These are phyloP conservation scores for Gallinago undulata DNA, from an alignment of 2,113 vertebrate species.

Conservation along the genomic window DNA sequence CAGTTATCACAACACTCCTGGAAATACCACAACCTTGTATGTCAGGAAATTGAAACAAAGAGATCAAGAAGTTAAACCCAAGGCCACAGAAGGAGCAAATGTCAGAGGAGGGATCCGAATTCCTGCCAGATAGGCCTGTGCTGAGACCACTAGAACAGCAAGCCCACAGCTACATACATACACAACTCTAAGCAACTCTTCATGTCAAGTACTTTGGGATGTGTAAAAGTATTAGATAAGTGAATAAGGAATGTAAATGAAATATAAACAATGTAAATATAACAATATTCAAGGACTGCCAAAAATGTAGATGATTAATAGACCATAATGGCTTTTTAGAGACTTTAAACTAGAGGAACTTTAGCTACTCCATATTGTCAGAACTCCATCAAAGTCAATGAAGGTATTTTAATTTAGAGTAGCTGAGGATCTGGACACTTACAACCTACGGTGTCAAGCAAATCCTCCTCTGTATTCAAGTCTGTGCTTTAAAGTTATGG, in stretches of 20 bases:
- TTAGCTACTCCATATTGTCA: background rate
- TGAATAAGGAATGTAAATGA: conserved; percentile 52
- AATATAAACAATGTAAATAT: conserved; percentile 56
- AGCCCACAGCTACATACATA: conserved; percentile 54
- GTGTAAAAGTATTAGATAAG: conserved; percentile 33
- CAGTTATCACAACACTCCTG: conserved; percentile 52
- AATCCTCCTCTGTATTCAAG: background rate
- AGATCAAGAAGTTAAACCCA: conserved; percentile 45
- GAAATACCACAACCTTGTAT: background rate
- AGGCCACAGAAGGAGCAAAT: conserved; percentile 62
- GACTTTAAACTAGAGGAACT: background rate
- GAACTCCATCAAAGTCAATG: background rate
- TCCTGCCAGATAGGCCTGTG: conserved; percentile 56
- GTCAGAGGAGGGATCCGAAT: conserved; percentile 44
- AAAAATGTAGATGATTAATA: conserved; percentile 60
- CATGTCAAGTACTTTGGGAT: conserved; percentile 48
- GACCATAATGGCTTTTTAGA: conserved; percentile 66
- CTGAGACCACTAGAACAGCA: conserved; percentile 64
- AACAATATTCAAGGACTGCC: conserved; percentile 51
- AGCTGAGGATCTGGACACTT: background rate
- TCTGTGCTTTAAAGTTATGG: background rate
- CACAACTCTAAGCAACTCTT: conserved; percentile 48
- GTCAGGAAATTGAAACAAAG: background rate
- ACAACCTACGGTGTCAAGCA: background rate
- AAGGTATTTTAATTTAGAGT: conserved; percentile 1